phyloP scores from a whole-genome alignment of 2,888 invertebrate species.

The Melipona beecheii region DNA sequence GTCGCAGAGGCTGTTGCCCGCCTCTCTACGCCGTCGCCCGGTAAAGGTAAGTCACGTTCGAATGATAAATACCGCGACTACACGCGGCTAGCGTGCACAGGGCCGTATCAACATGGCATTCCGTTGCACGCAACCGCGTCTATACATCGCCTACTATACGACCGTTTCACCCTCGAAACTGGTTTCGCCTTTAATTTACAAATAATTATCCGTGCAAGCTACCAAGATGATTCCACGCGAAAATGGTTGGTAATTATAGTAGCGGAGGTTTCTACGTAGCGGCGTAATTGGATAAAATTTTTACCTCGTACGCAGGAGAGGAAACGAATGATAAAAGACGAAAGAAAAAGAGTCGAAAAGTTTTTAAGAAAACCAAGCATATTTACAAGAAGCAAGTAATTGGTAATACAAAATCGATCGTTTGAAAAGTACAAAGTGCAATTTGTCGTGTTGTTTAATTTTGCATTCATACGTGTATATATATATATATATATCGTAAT shows the following conservation, averaged over 20 bases:
- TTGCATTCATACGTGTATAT: no score
- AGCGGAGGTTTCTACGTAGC: not conserved
- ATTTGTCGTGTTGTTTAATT: not conserved
- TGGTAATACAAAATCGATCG: no score
- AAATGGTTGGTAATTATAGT: not conserved
- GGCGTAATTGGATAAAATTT: not conserved
- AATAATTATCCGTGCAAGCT: not conserved
- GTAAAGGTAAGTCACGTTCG: conserved; percentile 72
- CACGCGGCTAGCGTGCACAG: conserved; percentile 55
- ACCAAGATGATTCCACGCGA: not conserved
- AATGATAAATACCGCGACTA: conserved; percentile 74
- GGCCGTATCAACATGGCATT: conserved; percentile 38
- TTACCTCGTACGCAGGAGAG: not conserved
- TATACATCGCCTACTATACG: not conserved
- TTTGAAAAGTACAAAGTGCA: no score
- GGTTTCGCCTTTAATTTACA: conserved; percentile 3
- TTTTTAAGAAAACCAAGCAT: no score
- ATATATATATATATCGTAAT: no score
- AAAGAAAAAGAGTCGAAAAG: no score
- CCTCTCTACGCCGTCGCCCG: conserved; percentile 41
- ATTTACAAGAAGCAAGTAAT: no score
- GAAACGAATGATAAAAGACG: not conserved
- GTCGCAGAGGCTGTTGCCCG: conserved; percentile 36
- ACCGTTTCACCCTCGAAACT: conserved; percentile 8
- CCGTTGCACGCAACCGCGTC: conserved; percentile 7